These are phyloP conservation scores for Serripes groenlandicus DNA, from an alignment of 2,888 invertebrate species.

Conservation along the genomic window DNA sequence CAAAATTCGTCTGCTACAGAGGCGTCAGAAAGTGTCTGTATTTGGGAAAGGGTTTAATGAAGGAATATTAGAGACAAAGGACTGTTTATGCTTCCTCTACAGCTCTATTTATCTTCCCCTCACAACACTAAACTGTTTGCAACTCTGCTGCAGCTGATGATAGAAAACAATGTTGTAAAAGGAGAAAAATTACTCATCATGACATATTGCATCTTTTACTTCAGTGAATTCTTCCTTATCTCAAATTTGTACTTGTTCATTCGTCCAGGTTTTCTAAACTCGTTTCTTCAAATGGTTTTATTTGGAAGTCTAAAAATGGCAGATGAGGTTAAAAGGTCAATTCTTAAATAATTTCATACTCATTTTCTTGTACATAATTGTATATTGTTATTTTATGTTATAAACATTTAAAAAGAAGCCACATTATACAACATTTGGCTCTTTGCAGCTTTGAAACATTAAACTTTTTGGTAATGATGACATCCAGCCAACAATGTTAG, in stretches of 20 bases:
- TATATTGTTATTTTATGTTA: too few relatives aligned
- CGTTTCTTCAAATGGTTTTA: too few relatives aligned
- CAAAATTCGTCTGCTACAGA: background rate
- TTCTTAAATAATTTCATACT: too few relatives aligned
- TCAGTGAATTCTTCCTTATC: background rate
- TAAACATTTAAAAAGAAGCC: too few relatives aligned
- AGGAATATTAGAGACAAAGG: background rate
- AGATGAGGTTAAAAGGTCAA: too few relatives aligned
- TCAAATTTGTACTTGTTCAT: too few relatives aligned
- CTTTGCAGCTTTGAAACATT: too few relatives aligned
- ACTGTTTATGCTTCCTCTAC: background rate
- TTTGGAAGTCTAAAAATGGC: too few relatives aligned
- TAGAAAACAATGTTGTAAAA: conserved; percentile 16
- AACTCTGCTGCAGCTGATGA: background rate
- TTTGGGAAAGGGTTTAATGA: background rate
- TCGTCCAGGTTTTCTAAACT: too few relatives aligned
- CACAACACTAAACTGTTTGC: background rate
- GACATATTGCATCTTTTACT: background rate
- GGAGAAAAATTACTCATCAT: conserved; percentile 4
- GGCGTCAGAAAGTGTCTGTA: background rate
- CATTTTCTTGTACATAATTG: background rate
- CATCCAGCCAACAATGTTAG: too few relatives aligned
- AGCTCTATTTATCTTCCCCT: background rate
- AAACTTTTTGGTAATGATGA: too few relatives aligned
- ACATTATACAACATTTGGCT: too few relatives aligned